Percentiles rank a stretch among this genome's conserved stretches.
Conservation (phyloP, 2,113 vertebrate genomes). For the Chionodraco myersi region DNA sequence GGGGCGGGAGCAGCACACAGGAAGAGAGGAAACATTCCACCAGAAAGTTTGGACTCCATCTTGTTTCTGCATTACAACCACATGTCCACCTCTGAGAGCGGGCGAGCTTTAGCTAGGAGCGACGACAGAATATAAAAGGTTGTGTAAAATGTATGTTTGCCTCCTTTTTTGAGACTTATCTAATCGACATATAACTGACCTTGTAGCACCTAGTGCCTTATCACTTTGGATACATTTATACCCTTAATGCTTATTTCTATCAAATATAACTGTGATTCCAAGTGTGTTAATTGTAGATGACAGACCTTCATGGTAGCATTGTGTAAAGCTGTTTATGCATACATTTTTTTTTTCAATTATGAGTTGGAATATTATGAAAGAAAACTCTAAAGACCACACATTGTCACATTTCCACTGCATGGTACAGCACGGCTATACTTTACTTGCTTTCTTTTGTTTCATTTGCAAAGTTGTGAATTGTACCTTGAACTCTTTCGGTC, state of each 20-base stretch:
- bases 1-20: slow-evolving; percentile 38
- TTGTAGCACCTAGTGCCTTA: slow-evolving; percentile 62
- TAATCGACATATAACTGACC: slow-evolving; percentile 18
- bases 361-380: background rate
- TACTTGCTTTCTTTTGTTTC: too few species aligned
- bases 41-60: slow-evolving; percentile 75
- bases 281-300: background rate
- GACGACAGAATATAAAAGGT: slow-evolving; percentile 28
- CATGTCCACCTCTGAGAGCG: slow-evolving; percentile 11
- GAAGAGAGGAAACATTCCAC: slow-evolving; percentile 75
- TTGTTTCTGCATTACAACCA: slow-evolving; percentile 83
- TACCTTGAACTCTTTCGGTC: too few species aligned
- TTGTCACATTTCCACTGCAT: background rate
- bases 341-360: background rate
- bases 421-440: too few species aligned
- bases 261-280: background rate
- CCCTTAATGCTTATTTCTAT: background rate
- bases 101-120: background rate
- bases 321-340: background rate
- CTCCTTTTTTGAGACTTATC: background rate
- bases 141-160: background rate
- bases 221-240: slow-evolving; percentile 11
- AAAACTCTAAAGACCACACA: slow-evolving; percentile 6
- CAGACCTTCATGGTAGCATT: background rate
- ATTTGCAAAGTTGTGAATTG: too few species aligned